Evolutionary conservation across 2,113 vertebrate genomes (phyloP).

Genomic region (Indri indri): DNA sequence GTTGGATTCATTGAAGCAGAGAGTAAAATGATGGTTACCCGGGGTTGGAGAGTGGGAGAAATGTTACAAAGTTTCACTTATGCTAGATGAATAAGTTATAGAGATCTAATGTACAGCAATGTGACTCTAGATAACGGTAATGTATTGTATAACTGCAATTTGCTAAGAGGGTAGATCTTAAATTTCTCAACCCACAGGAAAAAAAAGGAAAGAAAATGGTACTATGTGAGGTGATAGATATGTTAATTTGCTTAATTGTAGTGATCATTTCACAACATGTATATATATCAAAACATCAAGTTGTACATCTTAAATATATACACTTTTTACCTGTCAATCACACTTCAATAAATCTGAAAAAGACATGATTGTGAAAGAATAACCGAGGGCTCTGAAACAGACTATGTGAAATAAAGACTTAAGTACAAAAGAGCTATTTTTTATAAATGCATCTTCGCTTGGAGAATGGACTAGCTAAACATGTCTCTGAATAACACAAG

Average conservation of each 20-base stretch:
- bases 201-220: not conserved
- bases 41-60: not conserved
- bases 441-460: not conserved
- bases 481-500: not conserved
- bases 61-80: not conserved
- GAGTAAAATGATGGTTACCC: not conserved
- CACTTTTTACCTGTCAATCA: not conserved
- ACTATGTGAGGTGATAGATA: not conserved
- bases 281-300: not conserved
- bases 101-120: not conserved
- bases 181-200: not conserved
- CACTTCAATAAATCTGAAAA: not conserved
- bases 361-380: slow-evolving; percentile 1
- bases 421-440: slow-evolving; percentile 22
- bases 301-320: not conserved
- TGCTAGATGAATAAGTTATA: not conserved
- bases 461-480: not conserved
- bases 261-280: not conserved
- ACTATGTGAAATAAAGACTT: not conserved
- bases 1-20: not conserved
- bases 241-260: not conserved
- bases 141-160: not conserved
- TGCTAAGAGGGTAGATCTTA: not conserved
- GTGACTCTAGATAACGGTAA: not conserved
- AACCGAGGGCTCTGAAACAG: not conserved